phyloP scores from a whole-genome alignment of 35 echinoderm and acorn worm genomes.

The Heliocidaris tuberculata region DNA sequence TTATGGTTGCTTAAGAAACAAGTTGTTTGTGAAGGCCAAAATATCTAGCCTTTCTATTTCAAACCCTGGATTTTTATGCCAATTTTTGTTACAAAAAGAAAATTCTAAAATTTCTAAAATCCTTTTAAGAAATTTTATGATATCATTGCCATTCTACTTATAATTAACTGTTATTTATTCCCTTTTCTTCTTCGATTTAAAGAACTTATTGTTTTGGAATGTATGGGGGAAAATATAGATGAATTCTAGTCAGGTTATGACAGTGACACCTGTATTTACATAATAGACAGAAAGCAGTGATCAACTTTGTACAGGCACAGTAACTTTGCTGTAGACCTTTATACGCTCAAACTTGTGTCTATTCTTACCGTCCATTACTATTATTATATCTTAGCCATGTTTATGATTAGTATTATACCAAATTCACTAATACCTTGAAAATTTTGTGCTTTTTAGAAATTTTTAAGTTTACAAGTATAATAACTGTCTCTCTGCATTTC shows the following conservation, averaged over 20 bases:
- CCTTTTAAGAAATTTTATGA: no score
- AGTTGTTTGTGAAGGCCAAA: no score
- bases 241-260: neutral
- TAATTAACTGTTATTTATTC: no score
- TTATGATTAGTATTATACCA: neutral
- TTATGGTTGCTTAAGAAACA: no score
- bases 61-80: no score
- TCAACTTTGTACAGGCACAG: neutral
- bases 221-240: no score
- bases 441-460: neutral
- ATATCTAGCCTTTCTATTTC: no score
- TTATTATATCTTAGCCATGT: neutral
- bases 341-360: neutral
- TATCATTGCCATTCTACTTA: no score
- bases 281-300: neutral
- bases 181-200: no score
- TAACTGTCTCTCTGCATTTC: neutral
- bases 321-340: neutral
- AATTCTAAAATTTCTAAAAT: no score
- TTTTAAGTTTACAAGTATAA: neutral
- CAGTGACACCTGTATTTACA: neutral
- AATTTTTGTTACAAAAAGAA: no score
- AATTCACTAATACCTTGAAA: slow-evolving; percentile 12
- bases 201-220: no score
- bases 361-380: neutral